phyloP scores from a whole-genome alignment of 2,888 invertebrate species.

The Xestia xanthographa region DNA sequence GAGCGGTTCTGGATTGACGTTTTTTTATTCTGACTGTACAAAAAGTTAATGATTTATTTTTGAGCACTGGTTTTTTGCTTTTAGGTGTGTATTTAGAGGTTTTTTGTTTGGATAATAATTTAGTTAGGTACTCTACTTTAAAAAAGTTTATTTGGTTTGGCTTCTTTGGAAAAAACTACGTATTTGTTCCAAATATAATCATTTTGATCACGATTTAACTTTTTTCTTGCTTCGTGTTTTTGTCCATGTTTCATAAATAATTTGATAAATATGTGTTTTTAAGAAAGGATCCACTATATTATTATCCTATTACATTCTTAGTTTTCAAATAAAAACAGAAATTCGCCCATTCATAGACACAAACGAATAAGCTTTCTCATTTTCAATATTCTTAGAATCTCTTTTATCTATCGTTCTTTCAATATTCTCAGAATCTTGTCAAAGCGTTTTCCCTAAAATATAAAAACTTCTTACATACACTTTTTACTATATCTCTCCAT shows the following conservation, averaged over 20 bases:
- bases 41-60: constrained; percentile 58
- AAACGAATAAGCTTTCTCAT: neutral
- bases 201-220: neutral
- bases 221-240: neutral
- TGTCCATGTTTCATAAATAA: neutral
- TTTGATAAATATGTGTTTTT: neutral
- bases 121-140: neutral
- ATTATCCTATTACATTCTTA: neutral
- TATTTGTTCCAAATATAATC: no score
- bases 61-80: constrained; percentile 27
- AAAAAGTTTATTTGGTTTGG: neutral
- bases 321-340: neutral
- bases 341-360: neutral
- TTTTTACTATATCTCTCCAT: constrained; percentile 23
- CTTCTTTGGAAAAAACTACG: neutral
- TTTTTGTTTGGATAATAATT: constrained; percentile 12
- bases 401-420: neutral
- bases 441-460: neutral
- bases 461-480: constrained; percentile 5
- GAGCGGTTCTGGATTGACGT: constrained; percentile 66
- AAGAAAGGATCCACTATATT: neutral
- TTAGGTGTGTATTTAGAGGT: constrained; percentile 13
- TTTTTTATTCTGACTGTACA: constrained; percentile 56
- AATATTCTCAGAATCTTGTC: constrained; percentile 1
- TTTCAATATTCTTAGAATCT: neutral